These are phyloP conservation scores for Conistra vaccinii DNA, from an alignment of 2,888 invertebrate genomes.

Conservation along the genomic window DNA sequence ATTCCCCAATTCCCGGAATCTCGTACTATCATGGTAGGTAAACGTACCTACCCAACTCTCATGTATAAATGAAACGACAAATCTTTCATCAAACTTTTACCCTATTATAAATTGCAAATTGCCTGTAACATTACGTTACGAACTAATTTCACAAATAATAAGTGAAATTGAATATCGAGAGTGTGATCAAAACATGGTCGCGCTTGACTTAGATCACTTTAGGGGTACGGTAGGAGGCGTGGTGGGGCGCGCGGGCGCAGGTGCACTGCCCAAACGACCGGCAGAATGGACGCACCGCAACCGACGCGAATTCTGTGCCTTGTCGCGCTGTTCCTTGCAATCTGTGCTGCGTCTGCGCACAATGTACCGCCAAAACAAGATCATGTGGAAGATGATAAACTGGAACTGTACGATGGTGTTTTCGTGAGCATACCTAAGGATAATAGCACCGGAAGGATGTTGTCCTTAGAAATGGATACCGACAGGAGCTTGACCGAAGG, in stretches of 20 bases:
- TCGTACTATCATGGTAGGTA: neutral
- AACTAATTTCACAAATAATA: slow-evolving; percentile 42
- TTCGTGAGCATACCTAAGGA: slow-evolving; percentile 78
- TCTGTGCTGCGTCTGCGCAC: slow-evolving; percentile 67
- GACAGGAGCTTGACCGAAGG: slow-evolving; percentile 76
- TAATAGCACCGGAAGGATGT: slow-evolving; percentile 74
- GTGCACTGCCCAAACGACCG: slow-evolving; percentile 74
- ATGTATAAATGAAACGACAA: neutral
- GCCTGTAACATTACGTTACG: slow-evolving; percentile 25
- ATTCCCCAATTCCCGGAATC: neutral
- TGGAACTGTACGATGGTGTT: slow-evolving; percentile 83
- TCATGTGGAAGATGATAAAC: slow-evolving; percentile 70
- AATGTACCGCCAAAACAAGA: slow-evolving; percentile 50
- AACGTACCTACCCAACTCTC: neutral
- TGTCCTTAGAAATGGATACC: slow-evolving; percentile 83
- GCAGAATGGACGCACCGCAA: slow-evolving; percentile 81
- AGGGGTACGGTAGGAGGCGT: slow-evolving; percentile 61
- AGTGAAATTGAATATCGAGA: slow-evolving; percentile 61
- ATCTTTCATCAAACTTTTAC: slow-evolving; percentile 16
- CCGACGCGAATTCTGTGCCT: slow-evolving; percentile 69
- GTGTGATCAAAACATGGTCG: slow-evolving; percentile 40
- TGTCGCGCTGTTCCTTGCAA: slow-evolving; percentile 64
- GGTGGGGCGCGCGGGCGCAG: slow-evolving; percentile 69
- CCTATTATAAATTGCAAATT: slow-evolving; percentile 15
- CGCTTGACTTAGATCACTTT: slow-evolving; percentile 58